These are phyloP conservation scores for Indri indri DNA, from an alignment of 2,113 vertebrate species.

Conservation along the genomic window DNA sequence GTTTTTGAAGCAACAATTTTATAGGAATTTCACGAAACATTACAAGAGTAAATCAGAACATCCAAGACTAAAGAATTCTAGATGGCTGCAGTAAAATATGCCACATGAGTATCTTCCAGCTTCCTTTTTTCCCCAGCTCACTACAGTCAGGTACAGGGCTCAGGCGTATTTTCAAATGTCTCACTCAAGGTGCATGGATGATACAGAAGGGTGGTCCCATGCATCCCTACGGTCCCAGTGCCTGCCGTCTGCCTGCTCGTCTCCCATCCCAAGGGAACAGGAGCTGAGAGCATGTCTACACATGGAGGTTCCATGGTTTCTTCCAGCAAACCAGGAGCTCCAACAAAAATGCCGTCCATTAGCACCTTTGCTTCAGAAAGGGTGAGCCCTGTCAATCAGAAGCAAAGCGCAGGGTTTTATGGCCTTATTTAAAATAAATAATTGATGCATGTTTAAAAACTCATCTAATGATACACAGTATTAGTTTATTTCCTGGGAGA, in stretches of 20 bases:
- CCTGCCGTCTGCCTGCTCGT: constrained; percentile 60
- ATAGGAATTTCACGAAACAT: not conserved
- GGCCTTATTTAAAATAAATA: not conserved
- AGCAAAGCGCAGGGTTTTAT: constrained; percentile 26
- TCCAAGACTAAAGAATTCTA: not conserved
- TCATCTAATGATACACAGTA: not conserved
- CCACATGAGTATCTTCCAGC: no score
- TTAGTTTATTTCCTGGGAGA: not conserved
- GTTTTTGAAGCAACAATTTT: not conserved
- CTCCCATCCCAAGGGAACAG: constrained; percentile 65
- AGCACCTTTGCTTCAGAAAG: constrained; percentile 46
- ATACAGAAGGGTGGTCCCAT: not conserved
- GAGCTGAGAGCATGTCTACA: constrained; percentile 77
- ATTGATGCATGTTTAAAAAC: not conserved
- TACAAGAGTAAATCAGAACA: not conserved
- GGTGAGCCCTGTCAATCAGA: not conserved
- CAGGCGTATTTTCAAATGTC: not conserved
- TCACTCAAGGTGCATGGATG: constrained; percentile 9
- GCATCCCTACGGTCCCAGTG: not conserved
- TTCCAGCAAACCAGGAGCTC: constrained; percentile 60
- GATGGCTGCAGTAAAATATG: not conserved
- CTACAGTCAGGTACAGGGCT: no score
- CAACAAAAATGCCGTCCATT: not conserved
- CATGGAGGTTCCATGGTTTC: constrained; percentile 70
- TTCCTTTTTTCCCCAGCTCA: not conserved